phyloP scores from a whole-genome alignment of 2,888 invertebrate species.

The Idaea dimidiata region DNA sequence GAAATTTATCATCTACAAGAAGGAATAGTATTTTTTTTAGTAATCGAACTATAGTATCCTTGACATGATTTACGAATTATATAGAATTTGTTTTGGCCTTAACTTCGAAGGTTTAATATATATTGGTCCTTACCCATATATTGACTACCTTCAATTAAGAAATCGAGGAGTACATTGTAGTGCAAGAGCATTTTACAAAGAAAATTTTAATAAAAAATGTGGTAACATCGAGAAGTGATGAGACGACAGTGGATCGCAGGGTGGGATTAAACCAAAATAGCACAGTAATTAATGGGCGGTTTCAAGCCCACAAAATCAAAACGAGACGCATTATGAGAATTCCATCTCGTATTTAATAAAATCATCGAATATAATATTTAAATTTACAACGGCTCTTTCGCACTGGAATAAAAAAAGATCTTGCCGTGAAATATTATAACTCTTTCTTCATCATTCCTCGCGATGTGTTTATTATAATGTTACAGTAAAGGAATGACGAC shows the following conservation, averaged over 20 bases:
- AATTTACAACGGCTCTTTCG: conserved; percentile 24
- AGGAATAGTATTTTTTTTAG: too few relatives aligned
- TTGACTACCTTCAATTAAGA: not conserved
- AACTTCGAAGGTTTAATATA: too few relatives aligned
- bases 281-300: conserved; percentile 67
- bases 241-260: conserved; percentile 59
- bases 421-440: conserved; percentile 11
- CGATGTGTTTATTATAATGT: conserved; percentile 12
- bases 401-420: conserved; percentile 16
- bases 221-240: conserved; percentile 52
- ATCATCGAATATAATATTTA: conserved; percentile 36
- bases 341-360: conserved; percentile 46
- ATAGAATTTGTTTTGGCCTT: too few relatives aligned
- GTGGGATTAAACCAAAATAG: conserved; percentile 75
- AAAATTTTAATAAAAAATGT: not conserved
- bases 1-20: too few relatives aligned
- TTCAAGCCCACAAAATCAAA: conserved; percentile 63
- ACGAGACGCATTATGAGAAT: conserved; percentile 57
- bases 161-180: too few relatives aligned
- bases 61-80: too few relatives aligned
- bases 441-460: conserved; percentile 10
- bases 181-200: conserved; percentile 18
- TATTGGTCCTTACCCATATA: not conserved
- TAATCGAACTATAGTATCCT: too few relatives aligned
- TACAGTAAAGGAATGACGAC: not conserved